Evolutionary conservation across 2,888 invertebrate genomes (phyloP).

Genomic region (Merodon equestris): DNA sequence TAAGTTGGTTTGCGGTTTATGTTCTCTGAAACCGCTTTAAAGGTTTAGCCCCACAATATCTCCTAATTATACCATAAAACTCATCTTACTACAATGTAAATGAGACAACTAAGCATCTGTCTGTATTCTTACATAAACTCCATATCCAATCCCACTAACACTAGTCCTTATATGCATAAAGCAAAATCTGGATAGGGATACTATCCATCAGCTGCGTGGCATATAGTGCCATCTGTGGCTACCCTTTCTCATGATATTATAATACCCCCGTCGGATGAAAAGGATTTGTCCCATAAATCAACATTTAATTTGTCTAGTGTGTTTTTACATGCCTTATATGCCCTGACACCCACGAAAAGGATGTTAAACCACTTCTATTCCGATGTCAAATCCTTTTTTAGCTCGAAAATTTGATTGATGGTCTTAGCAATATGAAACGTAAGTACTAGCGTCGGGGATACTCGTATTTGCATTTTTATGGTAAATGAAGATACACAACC

Average conservation of each 20-base stretch:
- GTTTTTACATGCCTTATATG: background rate
- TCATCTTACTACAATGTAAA: too few relatives aligned
- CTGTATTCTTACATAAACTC: too few relatives aligned
- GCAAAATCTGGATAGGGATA: too few relatives aligned
- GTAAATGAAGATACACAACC: background rate
- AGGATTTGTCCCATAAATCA: constrained; percentile 54
- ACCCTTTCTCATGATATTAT: constrained; percentile 36
- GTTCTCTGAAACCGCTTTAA: too few relatives aligned
- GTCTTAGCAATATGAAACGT: constrained; percentile 13
- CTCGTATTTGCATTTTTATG: background rate
- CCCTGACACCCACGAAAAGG: constrained; percentile 6
- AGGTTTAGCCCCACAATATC: too few relatives aligned
- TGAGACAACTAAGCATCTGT: too few relatives aligned
- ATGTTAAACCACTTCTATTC: background rate
- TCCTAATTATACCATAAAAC: too few relatives aligned
- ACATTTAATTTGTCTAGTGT: constrained; percentile 35
- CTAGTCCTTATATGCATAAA: too few relatives aligned
- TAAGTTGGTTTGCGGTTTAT: too few relatives aligned
- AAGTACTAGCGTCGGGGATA: constrained; percentile 8
- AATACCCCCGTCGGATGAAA: constrained; percentile 29
- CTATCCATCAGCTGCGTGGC: too few relatives aligned
- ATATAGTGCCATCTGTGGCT: constrained; percentile 45
- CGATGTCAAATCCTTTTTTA: constrained; percentile 17
- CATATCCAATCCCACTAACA: too few relatives aligned
- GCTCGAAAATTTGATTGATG: constrained; percentile 54